phyloP scores from a whole-genome alignment of 1,140 invertebrate genomes.

The Gryllus bimaculatus region DNA sequence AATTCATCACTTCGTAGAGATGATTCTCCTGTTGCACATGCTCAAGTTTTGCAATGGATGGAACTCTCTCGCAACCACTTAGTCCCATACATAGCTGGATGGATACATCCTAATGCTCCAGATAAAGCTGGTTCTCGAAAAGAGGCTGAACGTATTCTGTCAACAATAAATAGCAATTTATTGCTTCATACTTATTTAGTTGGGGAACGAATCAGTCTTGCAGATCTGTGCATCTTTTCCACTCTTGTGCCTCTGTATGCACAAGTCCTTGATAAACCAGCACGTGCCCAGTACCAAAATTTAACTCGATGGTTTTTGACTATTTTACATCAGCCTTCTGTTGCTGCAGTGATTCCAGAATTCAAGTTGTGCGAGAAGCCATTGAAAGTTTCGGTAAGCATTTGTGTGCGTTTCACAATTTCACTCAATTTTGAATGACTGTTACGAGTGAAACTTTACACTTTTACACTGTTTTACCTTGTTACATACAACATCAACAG shows the following conservation, averaged over 20 bases:
- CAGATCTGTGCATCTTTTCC: constrained; percentile 57
- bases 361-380: constrained; percentile 8
- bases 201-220: constrained; percentile 58
- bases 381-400: not conserved
- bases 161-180: constrained; percentile 47
- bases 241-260: constrained; percentile 50
- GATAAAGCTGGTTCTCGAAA: constrained; percentile 11
- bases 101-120: constrained; percentile 44
- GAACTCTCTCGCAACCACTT: constrained; percentile 52
- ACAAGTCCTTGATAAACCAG: constrained; percentile 36
- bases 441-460: too few species aligned
- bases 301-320: constrained; percentile 63
- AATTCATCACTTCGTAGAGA: constrained; percentile 44
- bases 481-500: too few species aligned
- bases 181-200: constrained; percentile 57
- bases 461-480: too few species aligned
- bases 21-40: constrained; percentile 35
- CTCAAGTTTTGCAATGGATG: constrained; percentile 59
- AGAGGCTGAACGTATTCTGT: constrained; percentile 23
- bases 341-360: not conserved
- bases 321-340: constrained; percentile 48
- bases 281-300: constrained; percentile 44
- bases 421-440: too few species aligned
- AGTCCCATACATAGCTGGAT: constrained; percentile 49
- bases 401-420: not conserved